phyloP scores from a whole-genome alignment of 2,888 invertebrate genomes.

The Lamellibrachia satsuma region DNA sequence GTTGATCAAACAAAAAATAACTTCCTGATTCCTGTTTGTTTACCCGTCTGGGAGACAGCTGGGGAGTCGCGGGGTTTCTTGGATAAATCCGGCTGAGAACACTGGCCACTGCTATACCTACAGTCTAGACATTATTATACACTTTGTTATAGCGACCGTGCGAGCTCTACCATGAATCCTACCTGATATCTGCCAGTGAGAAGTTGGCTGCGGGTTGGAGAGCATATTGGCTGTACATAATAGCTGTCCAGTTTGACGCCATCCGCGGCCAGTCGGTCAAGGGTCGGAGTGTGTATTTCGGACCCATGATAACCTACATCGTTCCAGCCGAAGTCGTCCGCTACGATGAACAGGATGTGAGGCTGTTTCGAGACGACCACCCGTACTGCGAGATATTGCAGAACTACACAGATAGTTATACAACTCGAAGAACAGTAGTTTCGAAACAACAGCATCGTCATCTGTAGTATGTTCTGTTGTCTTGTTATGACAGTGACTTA shows the following conservation, averaged over 20 bases:
- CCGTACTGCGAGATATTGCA: background rate
- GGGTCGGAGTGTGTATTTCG: slow-evolving; percentile 52
- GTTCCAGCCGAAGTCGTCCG: slow-evolving; percentile 60
- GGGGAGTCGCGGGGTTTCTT: no score
- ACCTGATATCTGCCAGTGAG: slow-evolving; percentile 59
- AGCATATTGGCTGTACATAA: slow-evolving; percentile 59
- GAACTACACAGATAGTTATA: background rate
- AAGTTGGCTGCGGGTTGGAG: slow-evolving; percentile 56
- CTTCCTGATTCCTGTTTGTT: no score
- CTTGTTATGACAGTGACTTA: background rate
- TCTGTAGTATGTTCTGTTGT: background rate
- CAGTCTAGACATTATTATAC: no score
- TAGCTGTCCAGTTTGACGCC: slow-evolving; percentile 58
- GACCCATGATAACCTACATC: slow-evolving; percentile 61
- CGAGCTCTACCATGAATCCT: background rate
- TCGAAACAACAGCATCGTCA: background rate
- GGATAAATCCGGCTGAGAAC: no score
- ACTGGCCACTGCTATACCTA: no score
- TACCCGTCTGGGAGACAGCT: no score
- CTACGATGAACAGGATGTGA: slow-evolving; percentile 39
- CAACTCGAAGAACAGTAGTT: background rate
- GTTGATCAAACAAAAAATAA: no score
- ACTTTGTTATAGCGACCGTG: no score
- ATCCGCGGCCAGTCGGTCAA: slow-evolving; percentile 49
- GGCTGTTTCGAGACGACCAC: slow-evolving; percentile 13